Evolutionary conservation across 2,888 invertebrate species (phyloP).

Genomic region (Drosophila barbarae): DNA sequence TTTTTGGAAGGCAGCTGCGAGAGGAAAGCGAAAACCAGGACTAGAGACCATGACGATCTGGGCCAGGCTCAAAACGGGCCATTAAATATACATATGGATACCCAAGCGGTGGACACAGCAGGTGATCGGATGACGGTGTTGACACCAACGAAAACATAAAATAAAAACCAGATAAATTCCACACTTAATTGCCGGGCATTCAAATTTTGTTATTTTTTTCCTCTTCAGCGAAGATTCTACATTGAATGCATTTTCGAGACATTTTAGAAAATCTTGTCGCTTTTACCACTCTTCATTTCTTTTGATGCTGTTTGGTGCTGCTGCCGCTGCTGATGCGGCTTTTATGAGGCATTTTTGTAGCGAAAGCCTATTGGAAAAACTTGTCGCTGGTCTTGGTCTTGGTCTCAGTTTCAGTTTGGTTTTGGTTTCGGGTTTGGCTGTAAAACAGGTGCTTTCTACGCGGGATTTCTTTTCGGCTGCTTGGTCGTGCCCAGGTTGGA

Average conservation of each 20-base stretch:
- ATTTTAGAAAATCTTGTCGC: conserved; percentile 15
- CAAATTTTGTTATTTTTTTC: conserved; percentile 46
- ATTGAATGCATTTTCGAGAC: conserved; percentile 49
- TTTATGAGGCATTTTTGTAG: conserved; percentile 75
- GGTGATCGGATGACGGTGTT: conserved; percentile 53
- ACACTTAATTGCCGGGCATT: conserved; percentile 68
- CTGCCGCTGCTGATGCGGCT: conserved; percentile 42
- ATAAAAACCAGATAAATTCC: conserved; percentile 59
- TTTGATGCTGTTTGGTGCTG: conserved; percentile 25
- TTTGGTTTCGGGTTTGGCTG: conserved; percentile 35
- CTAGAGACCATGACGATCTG: conserved; percentile 52
- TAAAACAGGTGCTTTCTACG: conserved; percentile 71
- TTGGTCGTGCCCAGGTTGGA: conserved; percentile 24
- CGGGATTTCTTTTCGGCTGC: conserved; percentile 15
- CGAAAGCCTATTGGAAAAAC: conserved; percentile 70
- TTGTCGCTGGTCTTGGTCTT: conserved; percentile 55
- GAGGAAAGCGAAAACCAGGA: conserved; percentile 74
- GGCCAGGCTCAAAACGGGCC: conserved; percentile 42
- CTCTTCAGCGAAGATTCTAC: conserved; percentile 52
- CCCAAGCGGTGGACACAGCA: conserved; percentile 27
- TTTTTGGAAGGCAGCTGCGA: conserved; percentile 49
- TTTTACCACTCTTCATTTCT: conserved; percentile 36
- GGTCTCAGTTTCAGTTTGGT: conserved; percentile 14
- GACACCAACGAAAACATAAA: conserved; percentile 22
- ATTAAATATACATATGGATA: conserved; percentile 15